Conservation (phyloP, 2,797 vertebrate species). For the Ciconia nigra region DNA sequence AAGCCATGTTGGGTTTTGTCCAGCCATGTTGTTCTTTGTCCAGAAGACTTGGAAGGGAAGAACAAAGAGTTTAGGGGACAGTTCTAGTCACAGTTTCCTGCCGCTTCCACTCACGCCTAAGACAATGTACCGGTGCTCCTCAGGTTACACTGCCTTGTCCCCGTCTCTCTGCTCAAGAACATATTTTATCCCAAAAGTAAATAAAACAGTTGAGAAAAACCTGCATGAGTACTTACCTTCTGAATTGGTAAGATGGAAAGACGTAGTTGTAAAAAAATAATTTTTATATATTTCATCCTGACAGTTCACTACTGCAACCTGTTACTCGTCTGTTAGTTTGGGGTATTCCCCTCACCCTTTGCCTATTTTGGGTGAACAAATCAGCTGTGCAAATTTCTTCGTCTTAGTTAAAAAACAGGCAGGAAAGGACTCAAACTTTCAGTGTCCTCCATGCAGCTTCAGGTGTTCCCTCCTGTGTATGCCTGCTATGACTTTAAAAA, state of each 20-base stretch:
- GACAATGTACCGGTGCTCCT: background rate
- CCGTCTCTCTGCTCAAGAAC: background rate
- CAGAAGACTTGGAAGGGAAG: background rate
- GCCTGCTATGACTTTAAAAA: background rate
- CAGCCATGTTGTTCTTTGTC: background rate
- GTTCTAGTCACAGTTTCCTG: background rate
- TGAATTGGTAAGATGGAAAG: background rate
- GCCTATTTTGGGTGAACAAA: background rate
- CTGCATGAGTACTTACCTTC: background rate
- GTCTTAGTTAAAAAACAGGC: background rate
- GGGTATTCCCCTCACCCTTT: background rate
- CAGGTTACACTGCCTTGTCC: background rate
- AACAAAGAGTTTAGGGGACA: background rate
- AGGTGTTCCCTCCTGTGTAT: background rate
- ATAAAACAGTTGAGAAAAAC: background rate
- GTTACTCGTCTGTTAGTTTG: background rate
- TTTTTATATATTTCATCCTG: background rate
- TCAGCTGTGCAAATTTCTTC: background rate
- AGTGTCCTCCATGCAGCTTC: background rate
- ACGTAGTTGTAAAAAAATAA: background rate
- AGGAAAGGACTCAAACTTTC: background rate
- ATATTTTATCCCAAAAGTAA: background rate
- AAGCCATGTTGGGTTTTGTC: background rate
- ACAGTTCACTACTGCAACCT: background rate
- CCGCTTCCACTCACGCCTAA: background rate